Conservation (phyloP, 2,113 vertebrate species). For the Larimichthys crocea region DNA sequence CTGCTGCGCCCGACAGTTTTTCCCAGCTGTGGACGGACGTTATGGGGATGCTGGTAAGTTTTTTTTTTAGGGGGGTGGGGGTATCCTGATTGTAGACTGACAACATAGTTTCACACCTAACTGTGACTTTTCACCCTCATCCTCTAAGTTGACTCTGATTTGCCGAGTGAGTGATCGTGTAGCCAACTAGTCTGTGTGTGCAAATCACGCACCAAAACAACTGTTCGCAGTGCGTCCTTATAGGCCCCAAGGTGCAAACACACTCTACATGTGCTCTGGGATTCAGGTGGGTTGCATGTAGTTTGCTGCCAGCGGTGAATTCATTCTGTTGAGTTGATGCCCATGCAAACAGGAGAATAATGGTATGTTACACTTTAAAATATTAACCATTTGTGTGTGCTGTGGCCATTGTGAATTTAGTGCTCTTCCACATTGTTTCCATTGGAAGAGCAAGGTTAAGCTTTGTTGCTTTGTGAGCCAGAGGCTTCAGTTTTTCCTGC, state of each 20-base stretch:
- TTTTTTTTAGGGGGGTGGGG: conserved; percentile 22
- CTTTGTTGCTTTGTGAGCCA: background rate
- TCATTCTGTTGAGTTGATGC: background rate
- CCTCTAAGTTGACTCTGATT: conserved; percentile 60
- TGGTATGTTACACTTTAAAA: conserved; percentile 46
- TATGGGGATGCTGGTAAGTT: conserved; percentile 98
- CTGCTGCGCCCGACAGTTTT: conserved; percentile 86
- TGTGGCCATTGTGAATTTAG: background rate
- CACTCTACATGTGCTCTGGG: conserved; percentile 9
- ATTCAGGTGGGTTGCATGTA: background rate
- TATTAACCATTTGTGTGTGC: background rate
- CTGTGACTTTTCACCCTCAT: conserved; percentile 42
- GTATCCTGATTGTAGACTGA: conserved; percentile 28
- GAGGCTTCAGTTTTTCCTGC: background rate
- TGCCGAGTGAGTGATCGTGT: conserved; percentile 26
- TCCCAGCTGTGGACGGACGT: conserved; percentile 94
- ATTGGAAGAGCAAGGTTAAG: background rate
- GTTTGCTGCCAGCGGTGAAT: background rate
- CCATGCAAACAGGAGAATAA: conserved; percentile 32
- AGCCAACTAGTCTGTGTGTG: conserved; percentile 27
- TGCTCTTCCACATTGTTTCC: background rate
- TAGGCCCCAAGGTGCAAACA: background rate
- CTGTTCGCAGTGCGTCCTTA: background rate
- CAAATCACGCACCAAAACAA: conserved; percentile 47
- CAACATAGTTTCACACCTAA: conserved; percentile 50